phyloP scores from a whole-genome alignment of 35 echinoderm and acorn worm genomes.

The Lytechinus pictus region DNA sequence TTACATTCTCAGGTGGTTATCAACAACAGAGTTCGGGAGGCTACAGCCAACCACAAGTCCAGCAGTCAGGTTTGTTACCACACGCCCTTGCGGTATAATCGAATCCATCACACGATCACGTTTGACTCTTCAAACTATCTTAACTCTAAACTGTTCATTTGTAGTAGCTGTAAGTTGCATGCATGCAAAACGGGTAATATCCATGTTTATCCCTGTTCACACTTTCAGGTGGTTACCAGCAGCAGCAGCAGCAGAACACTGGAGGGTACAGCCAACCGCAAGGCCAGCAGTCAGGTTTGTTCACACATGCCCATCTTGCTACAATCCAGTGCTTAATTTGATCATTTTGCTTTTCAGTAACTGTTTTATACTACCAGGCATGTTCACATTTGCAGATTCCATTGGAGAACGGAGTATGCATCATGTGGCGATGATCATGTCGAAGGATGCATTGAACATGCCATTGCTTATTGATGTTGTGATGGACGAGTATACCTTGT shows the following conservation, averaged over 20 bases:
- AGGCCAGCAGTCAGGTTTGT: constrained; percentile 46
- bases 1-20: background rate
- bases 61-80: constrained; percentile 48
- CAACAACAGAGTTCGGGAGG: constrained; percentile 27
- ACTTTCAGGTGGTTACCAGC: constrained; percentile 29
- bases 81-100: background rate
- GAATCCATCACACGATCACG: background rate
- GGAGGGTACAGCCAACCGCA: constrained; percentile 33
- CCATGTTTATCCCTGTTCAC: background rate
- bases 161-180: background rate
- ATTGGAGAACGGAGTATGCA: background rate
- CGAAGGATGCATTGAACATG: background rate
- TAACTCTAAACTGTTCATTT: background rate
- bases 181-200: background rate
- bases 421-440: background rate
- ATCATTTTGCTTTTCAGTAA: background rate
- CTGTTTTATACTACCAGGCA: background rate
- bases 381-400: background rate
- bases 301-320: background rate
- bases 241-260: constrained; percentile 18
- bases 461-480: too few species aligned
- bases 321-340: background rate
- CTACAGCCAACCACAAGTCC: constrained; percentile 10
- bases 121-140: background rate
- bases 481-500: too few species aligned